Evolutionary conservation across 2,888 invertebrate genomes (phyloP), one percentile per base, ranked within the genome.

Genomic region (Dilophus febrilis): DNA sequence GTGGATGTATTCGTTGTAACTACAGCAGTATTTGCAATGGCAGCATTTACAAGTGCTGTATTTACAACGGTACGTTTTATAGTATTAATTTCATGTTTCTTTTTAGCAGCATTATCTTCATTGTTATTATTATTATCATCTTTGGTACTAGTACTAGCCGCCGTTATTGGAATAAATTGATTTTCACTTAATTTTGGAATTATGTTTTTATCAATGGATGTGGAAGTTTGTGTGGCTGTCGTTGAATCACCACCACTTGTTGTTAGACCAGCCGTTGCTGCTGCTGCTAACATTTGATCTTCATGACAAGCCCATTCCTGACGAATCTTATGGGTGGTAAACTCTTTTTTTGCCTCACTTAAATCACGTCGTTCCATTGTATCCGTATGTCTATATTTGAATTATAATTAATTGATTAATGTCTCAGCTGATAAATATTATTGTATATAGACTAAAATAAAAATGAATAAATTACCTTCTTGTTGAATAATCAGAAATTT

Each of bases 401-500:
- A 22, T 8, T 6, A 22, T 22, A n/a, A n/a, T n/a, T n/a, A n/a
- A n/a, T n/a, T n/a, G n/a, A n/a, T n/a, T n/a, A n/a, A n/a, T n/a
- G n/a, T n/a, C n/a, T n/a, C n/a, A n/a, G n/a, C n/a, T n/a, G n/a
- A n/a, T n/a, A n/a, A n/a, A n/a, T n/a, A n/a, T n/a, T n/a, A n/a
- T n/a, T n/a, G n/a, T n/a, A n/a, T n/a, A n/a, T n/a, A n/a, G n/a
- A n/a, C n/a, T n/a, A n/a, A 36, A 8, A 30, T 18, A 28, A 22
- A 19, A 28, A 28, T 1, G 7, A 27, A 16, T 5, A 12, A n/a
- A 30, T 37, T 57, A 62, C 63, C 61, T 59, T 56, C 63, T 54
- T 35, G 55, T 49, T 42, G 53, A 57, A 50, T 54, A 64, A 53
- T 79, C 78, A 27, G 77, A 79, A 27, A 74, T 68, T 59, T 79